Evolutionary conservation across 2,888 invertebrate species (phyloP).

Genomic region (Mactromeris polynyma): DNA sequence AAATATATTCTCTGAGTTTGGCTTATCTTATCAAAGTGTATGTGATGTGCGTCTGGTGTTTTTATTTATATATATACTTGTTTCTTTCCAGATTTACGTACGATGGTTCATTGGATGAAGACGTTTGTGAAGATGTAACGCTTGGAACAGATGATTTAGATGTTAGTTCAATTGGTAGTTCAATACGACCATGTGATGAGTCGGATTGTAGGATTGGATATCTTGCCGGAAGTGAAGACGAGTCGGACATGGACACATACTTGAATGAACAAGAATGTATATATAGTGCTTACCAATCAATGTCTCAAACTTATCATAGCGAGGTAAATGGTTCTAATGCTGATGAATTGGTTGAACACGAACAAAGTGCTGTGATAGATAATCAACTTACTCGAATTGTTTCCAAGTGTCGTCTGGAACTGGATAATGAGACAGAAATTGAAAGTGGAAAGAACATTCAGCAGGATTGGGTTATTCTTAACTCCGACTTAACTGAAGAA

Average conservation of each 20-base stretch:
- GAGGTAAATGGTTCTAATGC: background rate
- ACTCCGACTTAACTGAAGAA: background rate
- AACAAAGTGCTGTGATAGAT: background rate
- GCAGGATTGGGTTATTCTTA: background rate
- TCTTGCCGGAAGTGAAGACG: slow-evolving; percentile 42
- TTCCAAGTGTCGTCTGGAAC: background rate
- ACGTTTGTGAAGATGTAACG: background rate
- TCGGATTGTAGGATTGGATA: slow-evolving; percentile 49
- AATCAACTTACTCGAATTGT: background rate
- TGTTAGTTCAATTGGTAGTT: slow-evolving; percentile 48
- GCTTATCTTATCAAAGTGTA: no score
- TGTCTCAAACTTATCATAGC: background rate
- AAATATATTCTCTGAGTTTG: no score
- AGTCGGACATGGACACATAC: background rate
- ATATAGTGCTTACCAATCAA: background rate
- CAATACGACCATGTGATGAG: slow-evolving; percentile 37
- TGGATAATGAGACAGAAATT: background rate
- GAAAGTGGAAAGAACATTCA: background rate
- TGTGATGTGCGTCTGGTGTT: background rate
- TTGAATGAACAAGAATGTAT: background rate
- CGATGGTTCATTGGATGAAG: background rate
- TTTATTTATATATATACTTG: background rate
- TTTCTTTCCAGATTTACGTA: background rate
- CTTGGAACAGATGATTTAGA: background rate
- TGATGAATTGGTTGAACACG: no score